phyloP scores from a whole-genome alignment of 1,140 invertebrate genomes.

The Macrotrachela quadricornifera region DNA sequence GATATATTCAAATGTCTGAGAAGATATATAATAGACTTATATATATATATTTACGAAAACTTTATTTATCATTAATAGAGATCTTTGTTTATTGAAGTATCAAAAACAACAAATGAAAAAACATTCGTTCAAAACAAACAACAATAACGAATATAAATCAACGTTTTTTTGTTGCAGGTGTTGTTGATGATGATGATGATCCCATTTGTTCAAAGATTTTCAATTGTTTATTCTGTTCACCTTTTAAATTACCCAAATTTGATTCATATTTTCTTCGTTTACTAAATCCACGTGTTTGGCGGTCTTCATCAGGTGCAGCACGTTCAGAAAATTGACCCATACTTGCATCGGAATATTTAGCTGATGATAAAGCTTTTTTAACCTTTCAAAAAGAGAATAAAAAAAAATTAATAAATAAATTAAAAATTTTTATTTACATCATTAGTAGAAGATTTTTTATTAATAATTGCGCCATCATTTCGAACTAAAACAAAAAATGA shows the following conservation, averaged over 20 bases:
- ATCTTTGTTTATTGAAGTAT: too few species aligned
- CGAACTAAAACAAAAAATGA: too few species aligned
- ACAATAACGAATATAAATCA: too few species aligned
- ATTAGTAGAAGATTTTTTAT: neutral
- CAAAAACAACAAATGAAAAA: too few species aligned
- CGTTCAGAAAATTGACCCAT: constrained; percentile 1
- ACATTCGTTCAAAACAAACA: too few species aligned
- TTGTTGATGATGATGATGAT: too few species aligned
- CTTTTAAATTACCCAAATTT: neutral
- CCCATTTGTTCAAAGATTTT: neutral
- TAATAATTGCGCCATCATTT: too few species aligned
- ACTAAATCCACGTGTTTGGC: neutral
- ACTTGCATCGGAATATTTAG: constrained; percentile 2
- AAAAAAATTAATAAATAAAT: neutral
- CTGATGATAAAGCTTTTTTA: constrained; percentile 1
- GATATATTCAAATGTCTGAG: too few species aligned
- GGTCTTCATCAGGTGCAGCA: neutral
- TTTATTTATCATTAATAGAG: too few species aligned
- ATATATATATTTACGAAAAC: too few species aligned
- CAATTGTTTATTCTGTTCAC: neutral
- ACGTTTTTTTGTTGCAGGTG: too few species aligned
- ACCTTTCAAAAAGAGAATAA: neutral
- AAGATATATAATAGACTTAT: too few species aligned
- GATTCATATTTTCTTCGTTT: constrained; percentile 2
- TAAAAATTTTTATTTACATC: neutral